phyloP scores from a whole-genome alignment of 2,797 vertebrate species.

The Delichon dasypus region DNA sequence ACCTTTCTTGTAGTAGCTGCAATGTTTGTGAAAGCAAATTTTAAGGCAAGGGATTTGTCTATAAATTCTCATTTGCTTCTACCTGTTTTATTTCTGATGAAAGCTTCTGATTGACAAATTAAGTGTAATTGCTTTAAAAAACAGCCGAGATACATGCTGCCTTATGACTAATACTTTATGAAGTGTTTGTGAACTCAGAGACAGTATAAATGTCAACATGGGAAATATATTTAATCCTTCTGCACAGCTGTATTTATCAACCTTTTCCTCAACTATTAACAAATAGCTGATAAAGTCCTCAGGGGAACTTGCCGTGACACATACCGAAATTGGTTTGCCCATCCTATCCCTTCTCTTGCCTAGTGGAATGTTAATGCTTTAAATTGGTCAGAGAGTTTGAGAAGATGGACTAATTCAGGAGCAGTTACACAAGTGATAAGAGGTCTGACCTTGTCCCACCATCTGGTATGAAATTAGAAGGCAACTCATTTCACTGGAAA shows the following conservation, averaged over 20 bases:
- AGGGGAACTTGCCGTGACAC: not conserved
- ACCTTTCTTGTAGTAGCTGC: not conserved
- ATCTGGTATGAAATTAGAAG: not conserved
- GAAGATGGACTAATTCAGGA: conserved; percentile 13
- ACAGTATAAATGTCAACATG: conserved; percentile 13
- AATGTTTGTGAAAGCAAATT: conserved; percentile 3
- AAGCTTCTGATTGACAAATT: conserved; percentile 12
- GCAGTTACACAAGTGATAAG: not conserved
- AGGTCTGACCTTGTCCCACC: not conserved
- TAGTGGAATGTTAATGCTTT: not conserved
- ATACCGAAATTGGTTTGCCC: not conserved
- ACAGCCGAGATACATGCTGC: not conserved
- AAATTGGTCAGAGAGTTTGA: conserved; percentile 16
- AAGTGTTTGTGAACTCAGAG: conserved; percentile 8
- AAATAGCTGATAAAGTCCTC: conserved; percentile 47
- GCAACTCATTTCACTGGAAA: not conserved
- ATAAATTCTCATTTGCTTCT: conserved; percentile 31
- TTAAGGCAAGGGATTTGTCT: conserved; percentile 5
- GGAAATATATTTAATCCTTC: conserved; percentile 44
- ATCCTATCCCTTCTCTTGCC: not conserved
- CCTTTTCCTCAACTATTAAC: conserved; percentile 51
- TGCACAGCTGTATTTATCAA: conserved; percentile 41
- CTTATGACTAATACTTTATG: conserved; percentile 19
- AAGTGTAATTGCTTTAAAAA: not conserved
- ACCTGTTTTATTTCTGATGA: conserved; percentile 15